Base-by-base conservation (phyloP, 2,113 vertebrate genomes). In the Odocoileus virginianus region DNA sequence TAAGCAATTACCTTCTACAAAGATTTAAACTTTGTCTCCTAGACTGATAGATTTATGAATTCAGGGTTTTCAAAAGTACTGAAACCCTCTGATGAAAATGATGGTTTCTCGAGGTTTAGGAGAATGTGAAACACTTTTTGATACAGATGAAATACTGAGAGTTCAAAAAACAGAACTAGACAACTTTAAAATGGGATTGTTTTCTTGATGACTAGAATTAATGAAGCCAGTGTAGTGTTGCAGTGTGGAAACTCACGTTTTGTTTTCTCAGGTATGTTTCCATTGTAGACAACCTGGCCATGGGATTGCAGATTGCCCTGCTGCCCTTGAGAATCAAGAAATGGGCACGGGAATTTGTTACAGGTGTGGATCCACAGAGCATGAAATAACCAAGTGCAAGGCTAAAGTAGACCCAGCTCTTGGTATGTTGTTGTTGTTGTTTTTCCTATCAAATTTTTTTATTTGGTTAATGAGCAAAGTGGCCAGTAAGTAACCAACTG, bases 321-420 rank as follows among this genome's bases (percentile, higher is more conserved):
- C 99, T 7, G 99, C 99, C 2, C 99, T 99, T 84, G 93, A 99
- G 57, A 99, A 99, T 92, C 99, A 99, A 21, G 99, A 99, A 95
- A 99, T 99, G 99, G 99, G 99, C 10, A 99, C 99, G 2, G 99
- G 99, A 12, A 99, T 99, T 98, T 99, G 99, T 88, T 99, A 99
- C 94, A 99, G 99, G 11, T 99, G 99, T 8, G 99, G 99, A 14
- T 99, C 99, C 94, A 99, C 99, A 0, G 99, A 99, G 74, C 99
- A 99, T 0, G 99, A 99, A 87, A 98, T 99, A 96, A 98, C 99
- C 64, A 99, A 98, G 23, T 99, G 99, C 97, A 99, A 96, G 97
- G 99, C 99, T 9, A 99, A 99, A 98, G 98, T 99, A 94, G 99
- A 99, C 95, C 99, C 99, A 5, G 99, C 99, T 23, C 97, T 99